These are phyloP conservation scores for Apostichopus parvimensis DNA, from an alignment of 35 echinoderm and acorn worm genomes.

Conservation along the genomic window DNA sequence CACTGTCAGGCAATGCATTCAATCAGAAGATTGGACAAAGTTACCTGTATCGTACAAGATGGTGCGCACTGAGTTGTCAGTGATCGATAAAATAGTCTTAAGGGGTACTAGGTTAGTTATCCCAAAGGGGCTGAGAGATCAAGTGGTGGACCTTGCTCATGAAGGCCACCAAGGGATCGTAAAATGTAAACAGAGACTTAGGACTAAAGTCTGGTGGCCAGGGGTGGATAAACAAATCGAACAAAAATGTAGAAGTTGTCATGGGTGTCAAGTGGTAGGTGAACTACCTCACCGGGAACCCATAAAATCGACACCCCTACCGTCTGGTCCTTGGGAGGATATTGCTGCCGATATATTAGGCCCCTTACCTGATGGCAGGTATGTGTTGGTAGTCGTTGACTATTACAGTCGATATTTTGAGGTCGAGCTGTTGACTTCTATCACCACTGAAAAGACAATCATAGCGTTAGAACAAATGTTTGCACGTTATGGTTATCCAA, in stretches of 20 bases:
- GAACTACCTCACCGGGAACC: conserved; percentile 50
- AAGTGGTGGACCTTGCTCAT: background rate
- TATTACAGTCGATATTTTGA: too few species aligned
- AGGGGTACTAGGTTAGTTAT: conserved; percentile 29
- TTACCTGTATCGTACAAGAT: conserved; percentile 4
- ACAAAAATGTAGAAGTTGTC: conserved; percentile 36
- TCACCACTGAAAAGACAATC: too few species aligned
- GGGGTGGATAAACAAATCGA: conserved; percentile 21
- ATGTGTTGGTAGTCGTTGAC: too few species aligned
- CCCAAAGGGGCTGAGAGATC: background rate
- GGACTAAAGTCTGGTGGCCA: conserved; percentile 57
- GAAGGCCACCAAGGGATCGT: conserved; percentile 30
- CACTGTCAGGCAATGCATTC: conserved; percentile 36
- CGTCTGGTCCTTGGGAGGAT: conserved; percentile 65
- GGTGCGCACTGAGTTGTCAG: conserved; percentile 26
- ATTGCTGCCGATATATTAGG: conserved; percentile 39
- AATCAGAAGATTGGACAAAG: conserved; percentile 35
- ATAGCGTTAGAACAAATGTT: conserved; percentile 11
- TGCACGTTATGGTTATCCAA: conserved; percentile 39
- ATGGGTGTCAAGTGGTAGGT: conserved; percentile 72
- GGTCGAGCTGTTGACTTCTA: too few species aligned
- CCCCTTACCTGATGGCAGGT: too few species aligned
- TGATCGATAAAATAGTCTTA: conserved; percentile 27
- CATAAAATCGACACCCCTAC: conserved; percentile 54
- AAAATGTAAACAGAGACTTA: conserved; percentile 50